Evolutionary conservation across 2,113 vertebrate species (phyloP).

Genomic region (Scopus umbretta): DNA sequence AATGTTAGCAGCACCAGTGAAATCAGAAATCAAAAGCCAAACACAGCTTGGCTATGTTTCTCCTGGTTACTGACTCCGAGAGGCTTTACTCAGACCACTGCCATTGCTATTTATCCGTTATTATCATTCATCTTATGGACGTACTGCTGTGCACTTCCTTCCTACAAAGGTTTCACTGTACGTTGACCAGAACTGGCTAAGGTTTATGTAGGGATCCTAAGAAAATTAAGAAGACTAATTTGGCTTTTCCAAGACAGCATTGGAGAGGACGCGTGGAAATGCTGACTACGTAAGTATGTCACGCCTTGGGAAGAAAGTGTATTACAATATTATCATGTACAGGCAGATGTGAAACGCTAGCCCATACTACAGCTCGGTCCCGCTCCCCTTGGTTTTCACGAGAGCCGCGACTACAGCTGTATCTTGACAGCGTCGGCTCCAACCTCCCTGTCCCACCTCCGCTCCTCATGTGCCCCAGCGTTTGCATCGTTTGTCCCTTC

Average conservation of each 20-base stretch:
- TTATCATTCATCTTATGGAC: neutral
- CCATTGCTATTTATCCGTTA: neutral
- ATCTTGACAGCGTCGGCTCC: neutral
- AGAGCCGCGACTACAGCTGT: rapidly evolving
- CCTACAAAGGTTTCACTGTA: neutral
- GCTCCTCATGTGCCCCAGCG: neutral
- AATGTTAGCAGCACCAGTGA: neutral
- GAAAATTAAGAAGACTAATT: neutral
- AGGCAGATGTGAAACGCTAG: neutral
- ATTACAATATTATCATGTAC: neutral
- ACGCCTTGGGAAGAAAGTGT: neutral
- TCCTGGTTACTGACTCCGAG: neutral
- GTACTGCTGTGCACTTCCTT: neutral
- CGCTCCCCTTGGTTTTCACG: neutral
- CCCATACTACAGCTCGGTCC: neutral
- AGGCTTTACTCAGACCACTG: neutral
- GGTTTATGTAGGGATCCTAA: neutral
- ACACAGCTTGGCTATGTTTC: neutral
- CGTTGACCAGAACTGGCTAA: neutral
- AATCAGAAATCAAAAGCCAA: neutral
- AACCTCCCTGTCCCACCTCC: neutral
- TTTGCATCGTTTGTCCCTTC: neutral
- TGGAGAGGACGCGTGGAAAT: neutral
- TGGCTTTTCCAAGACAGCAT: neutral
- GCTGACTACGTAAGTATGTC: neutral